phyloP scores from a whole-genome alignment of 2,797 vertebrate genomes.

The Alfaro cultratus region DNA sequence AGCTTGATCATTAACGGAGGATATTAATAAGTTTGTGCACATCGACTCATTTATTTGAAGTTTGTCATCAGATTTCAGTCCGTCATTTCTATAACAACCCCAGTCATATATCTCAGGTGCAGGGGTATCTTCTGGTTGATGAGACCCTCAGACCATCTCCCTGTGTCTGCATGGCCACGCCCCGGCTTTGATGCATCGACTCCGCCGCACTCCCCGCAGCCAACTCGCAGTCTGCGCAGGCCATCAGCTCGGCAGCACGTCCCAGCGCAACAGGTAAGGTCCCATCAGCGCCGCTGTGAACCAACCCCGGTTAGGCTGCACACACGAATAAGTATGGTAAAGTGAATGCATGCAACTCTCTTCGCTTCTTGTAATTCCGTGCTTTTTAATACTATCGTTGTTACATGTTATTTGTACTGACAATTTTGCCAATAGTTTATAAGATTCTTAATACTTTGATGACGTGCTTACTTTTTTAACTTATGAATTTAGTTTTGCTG shows the following conservation, averaged over 20 bases:
- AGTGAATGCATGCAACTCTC: constrained; percentile 31
- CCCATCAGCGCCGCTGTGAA: constrained; percentile 32
- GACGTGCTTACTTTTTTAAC: constrained; percentile 6
- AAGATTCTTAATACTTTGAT: not conserved
- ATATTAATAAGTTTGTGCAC: not conserved
- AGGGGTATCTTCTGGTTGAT: constrained; percentile 12
- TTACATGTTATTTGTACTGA: constrained; percentile 1
- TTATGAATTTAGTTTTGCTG: not conserved
- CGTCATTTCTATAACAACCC: not conserved
- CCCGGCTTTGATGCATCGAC: constrained; percentile 50
- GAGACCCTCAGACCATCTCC: constrained; percentile 21
- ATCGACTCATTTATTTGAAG: not conserved
- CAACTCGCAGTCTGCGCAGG: constrained; percentile 60
- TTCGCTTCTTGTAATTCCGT: constrained; percentile 4
- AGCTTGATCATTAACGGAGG: not conserved
- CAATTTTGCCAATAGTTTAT: not conserved
- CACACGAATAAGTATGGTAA: not conserved
- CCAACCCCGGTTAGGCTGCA: constrained; percentile 7
- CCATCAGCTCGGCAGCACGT: constrained; percentile 57
- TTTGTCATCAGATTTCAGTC: not conserved
- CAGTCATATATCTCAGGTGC: not conserved
- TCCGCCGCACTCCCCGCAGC: constrained; percentile 28
- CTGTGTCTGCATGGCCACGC: constrained; percentile 65
- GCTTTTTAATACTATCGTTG: not conserved
- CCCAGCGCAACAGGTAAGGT: constrained; percentile 78